Base-by-base conservation (phyloP, 2,888 invertebrate species). In the Norana najaformis region DNA sequence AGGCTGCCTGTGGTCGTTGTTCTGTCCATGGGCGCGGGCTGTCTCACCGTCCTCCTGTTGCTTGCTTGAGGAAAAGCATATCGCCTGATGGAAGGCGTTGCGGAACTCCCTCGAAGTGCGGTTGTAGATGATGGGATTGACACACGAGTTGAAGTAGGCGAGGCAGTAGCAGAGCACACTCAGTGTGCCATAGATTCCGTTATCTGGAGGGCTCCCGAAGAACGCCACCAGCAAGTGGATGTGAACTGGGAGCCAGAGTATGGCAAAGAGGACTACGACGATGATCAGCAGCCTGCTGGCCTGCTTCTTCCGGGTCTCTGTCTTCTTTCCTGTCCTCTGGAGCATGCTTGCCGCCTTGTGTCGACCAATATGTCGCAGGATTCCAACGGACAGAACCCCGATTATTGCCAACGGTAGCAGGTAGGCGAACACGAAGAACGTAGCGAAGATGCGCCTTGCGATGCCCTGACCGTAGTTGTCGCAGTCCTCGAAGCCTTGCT, bases 371-470 rank as follows among this genome's bases (percentile, higher is more conserved):
- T 90, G 90, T 0, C 90, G 89, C 13, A 90, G 90, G 39, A 90
- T 90, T 14, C 89, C 90, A 16, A 90, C 82, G 11, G 89, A 90
- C 37, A 90, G 88, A 1, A 91, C 88, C 30, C 88, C 97, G 94
- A 98, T 98, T 93, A 98, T 95, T 89, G 97, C 96, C 95, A 98
- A 95, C 3, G 98, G 98, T 92, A 98, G 96, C 92, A 97, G 96
- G 95, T 98, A 98, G 89, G 98, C 97, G 91, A 97, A 97, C 92
- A 97, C 95, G 94, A 98, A 97, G 96, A 98, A 94, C 34, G 92
- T 92, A 18, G 92, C 92, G 90, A 93, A 93, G 89, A 94, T 93
- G 16, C 53, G 89, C 23, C 89, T 90, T 14, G 90, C 92, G 14
- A 83, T 90, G 16, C 41, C 20, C 47, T 88, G 36, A 2, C 91